Evolutionary conservation across 2,888 invertebrate genomes (phyloP), one percentile per base, ranked within the genome.

Genomic region (Lepeophtheirus nordmannii): DNA sequence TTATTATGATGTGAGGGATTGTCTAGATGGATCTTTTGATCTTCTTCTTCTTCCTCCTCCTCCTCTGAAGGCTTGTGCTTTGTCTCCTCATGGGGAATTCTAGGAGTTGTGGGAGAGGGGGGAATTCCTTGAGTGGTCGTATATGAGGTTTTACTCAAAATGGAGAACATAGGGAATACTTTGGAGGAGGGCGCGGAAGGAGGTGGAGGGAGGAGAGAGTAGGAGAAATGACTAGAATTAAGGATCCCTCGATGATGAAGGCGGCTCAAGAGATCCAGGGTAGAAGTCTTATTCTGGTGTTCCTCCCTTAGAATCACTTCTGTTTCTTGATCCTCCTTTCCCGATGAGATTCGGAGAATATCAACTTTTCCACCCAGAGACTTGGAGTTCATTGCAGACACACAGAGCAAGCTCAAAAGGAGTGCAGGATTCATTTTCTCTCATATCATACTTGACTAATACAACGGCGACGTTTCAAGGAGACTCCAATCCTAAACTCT

Each of bases 181-280:
- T 14, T 17, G 14, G 53, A 8, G 8, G 53, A 17, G 53, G 53
- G 53, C 8, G 53, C 5, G 17, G 8, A 46, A 1, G 53, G 53
- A 46, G 30, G 1, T 7, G 30, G 30, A 30, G 30, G 30, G 7
- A 30, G 30, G 30, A 30, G 30, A 30, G 30, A 30, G 7, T 5
- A 30, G 30, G 30, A 30, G 30, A 30, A 30, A 30, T 30, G 30
- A 30, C 30, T 30, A 30, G 30, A 30, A 30, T 30, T 30, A 30
- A 30, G 30, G 30, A 46, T 46, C 53, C 53, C 53, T 46, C 53
- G 53, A 46, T 46, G 53, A 8, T 46, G 53, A 14, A 46, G 53
- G 8, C 53, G 53, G 53, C 53, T 46, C 53, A 46, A 46, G 17
- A 46, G 53, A 46, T 46, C 53, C 53, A 46, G 17, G n/a, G 53